Base-by-base conservation (phyloP, 2,888 invertebrate genomes). In the Lepidochitona cinerea region DNA sequence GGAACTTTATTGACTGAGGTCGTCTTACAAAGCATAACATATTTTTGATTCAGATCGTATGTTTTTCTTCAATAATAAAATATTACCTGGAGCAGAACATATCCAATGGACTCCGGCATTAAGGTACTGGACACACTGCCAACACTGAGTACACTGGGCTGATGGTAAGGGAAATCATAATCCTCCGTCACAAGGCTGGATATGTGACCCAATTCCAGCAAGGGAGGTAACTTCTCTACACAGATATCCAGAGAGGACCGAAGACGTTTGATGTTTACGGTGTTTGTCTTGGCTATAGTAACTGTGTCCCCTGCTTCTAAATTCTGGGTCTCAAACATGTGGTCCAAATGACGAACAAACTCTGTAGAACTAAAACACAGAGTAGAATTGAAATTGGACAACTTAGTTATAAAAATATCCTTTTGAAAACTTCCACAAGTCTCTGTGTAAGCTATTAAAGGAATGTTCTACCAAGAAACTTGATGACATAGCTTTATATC, bases 61-160 rank as follows among this genome's bases (percentile, higher is more conserved):
- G n/a, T n/a, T n/a, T n/a, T n/a, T n/a, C n/a, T n/a, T n/a, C n/a
- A n/a, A n/a, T n/a, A n/a, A n/a, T n/a, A n/a, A n/a, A n/a, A 3
- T 33, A 64, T 64, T 71, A 89, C 89, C 88, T 89, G 89, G 29
- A 88, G 78, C 2, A 89, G 80, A 7, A 87, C 87, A 79, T 88
- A 88, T 64, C 88, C 88, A 12, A 89, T 81, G 35, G 86, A 86
- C 75, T 89, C 88, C 23, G 89, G 88, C 87, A 89, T 86, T 76
- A 84, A 77, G 3, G 83, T 78, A 41, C 85, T 86, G 49, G 85
- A 83, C 0, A 82, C 84, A 33, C 85, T 86, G 9, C 83, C 82
- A 71, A 87, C 54, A 68, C 87, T 88, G 72, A 87, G 77, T 33
- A 89, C 82, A 70, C 88, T 88, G 1, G 89, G 89, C 29, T 85